A percentile compares a stretch with the other conserved stretches of the same genome.
Evolutionary conservation across 1,140 invertebrate genomes (phyloP).

Genomic region (Drosophila pectinifera): DNA sequence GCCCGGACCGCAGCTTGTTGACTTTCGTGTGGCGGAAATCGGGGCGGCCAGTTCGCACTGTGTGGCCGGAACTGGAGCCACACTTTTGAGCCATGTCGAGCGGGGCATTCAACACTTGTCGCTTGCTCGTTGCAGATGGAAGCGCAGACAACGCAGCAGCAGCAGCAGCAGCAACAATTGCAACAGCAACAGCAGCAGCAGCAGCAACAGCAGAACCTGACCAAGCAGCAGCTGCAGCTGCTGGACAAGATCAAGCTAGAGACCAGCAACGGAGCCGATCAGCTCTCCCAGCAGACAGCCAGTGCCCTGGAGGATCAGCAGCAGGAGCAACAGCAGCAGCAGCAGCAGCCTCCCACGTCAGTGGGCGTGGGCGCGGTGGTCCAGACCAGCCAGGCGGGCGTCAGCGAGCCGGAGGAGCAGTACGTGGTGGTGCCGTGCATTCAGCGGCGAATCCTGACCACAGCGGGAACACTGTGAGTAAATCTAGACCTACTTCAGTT

Average conservation of each 20-base stretch:
- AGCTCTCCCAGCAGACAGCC: conserved; percentile 33
- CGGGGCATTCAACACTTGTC: conserved; percentile 69
- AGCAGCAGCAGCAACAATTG: conserved; percentile 67
- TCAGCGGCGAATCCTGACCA: conserved; percentile 75
- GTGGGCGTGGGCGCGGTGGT: conserved; percentile 61
- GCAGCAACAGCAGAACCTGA: conserved; percentile 63
- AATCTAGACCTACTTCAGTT: no score
- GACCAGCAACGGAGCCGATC: conserved; percentile 60
- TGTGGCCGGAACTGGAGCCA: conserved; percentile 76
- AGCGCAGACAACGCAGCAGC: conserved; percentile 73
- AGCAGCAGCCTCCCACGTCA: conserved; percentile 40
- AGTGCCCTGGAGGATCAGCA: conserved; percentile 63
- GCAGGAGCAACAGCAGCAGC: conserved; percentile 59
- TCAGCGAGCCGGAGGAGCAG: conserved; percentile 60
- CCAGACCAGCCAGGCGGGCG: conserved; percentile 56
- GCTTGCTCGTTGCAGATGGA: conserved; percentile 82
- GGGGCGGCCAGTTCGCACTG: conserved; percentile 69
- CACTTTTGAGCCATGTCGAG: conserved; percentile 68
- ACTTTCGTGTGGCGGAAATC: conserved; percentile 71
- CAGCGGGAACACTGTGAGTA: conserved; percentile 79
- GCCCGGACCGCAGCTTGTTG: conserved; percentile 43
- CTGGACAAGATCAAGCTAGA: conserved; percentile 79
- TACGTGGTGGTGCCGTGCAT: conserved; percentile 57
- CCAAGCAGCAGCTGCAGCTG: conserved; percentile 70
- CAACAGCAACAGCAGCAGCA: conserved; percentile 59